A percentile compares a stretch with the other conserved stretches of the same genome.
These are phyloP conservation scores for Dryomyza anilis DNA, from an alignment of 2,888 invertebrate genomes.

Conservation along the genomic window DNA sequence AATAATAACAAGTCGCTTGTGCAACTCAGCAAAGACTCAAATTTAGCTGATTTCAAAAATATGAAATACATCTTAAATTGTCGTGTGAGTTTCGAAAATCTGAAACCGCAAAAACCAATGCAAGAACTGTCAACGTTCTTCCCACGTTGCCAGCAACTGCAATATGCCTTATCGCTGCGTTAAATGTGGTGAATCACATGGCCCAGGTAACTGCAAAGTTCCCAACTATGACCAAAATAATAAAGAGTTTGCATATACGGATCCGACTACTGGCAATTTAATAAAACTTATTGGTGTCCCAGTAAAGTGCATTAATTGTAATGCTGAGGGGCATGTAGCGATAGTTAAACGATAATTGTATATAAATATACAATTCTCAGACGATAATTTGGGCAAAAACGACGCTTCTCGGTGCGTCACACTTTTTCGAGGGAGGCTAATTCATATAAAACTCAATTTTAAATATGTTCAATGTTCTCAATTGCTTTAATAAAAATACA, in stretches of 20 bases:
- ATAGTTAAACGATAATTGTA: no score
- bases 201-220: constrained; percentile 2
- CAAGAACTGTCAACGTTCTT: constrained; percentile 11
- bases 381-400: no score
- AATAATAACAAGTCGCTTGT: no score
- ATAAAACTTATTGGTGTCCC: neutral
- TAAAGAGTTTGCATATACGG: neutral
- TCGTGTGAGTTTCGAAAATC: neutral
- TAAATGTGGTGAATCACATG: neutral
- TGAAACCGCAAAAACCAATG: neutral
- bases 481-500: no score
- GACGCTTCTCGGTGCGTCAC: no score
- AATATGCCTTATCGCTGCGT: constrained; percentile 2
- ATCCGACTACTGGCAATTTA: neutral
- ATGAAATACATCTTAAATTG: neutral
- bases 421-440: no score
- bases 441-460: no score
- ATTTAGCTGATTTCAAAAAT: neutral
- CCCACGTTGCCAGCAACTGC: neutral
- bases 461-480: no score
- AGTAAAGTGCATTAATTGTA: constrained; percentile 3
- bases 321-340: constrained; percentile 7
- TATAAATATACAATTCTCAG: no score
- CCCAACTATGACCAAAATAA: constrained; percentile 3
- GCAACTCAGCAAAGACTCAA: no score